These are phyloP conservation scores for Nannobrachium achirus DNA, from an alignment of 2,113 vertebrate genomes.

Conservation along the genomic window DNA sequence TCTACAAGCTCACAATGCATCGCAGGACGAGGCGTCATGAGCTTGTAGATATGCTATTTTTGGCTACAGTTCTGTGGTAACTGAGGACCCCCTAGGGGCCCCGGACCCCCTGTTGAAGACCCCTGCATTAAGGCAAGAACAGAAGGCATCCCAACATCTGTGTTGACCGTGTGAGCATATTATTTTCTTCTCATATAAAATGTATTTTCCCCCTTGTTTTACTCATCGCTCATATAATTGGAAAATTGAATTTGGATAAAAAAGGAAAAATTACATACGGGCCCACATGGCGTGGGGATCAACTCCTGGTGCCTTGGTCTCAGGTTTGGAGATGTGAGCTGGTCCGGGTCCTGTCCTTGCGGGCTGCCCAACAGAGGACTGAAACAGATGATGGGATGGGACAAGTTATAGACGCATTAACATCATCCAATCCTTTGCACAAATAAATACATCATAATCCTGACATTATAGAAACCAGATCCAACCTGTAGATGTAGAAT, in stretches of 20 bases:
- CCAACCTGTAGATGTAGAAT: too few species aligned
- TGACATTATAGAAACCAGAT: too few species aligned
- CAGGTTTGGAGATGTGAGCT: conserved; percentile 76
- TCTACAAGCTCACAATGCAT: too few species aligned
- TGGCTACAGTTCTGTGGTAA: too few species aligned
- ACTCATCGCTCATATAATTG: background rate
- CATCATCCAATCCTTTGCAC: too few species aligned
- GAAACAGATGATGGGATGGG: background rate
- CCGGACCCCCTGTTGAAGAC: too few species aligned
- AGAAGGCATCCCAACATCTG: too few species aligned
- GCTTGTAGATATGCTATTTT: too few species aligned
- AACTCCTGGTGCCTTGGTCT: conserved; percentile 83
- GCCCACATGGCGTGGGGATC: conserved; percentile 86
- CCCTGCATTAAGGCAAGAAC: too few species aligned
- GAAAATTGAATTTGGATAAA: background rate
- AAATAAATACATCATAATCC: too few species aligned
- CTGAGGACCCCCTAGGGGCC: too few species aligned
- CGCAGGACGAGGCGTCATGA: too few species aligned
- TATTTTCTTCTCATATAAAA: background rate
- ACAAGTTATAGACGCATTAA: background rate
- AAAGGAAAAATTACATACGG: conserved; percentile 63
- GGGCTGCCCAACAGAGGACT: conserved; percentile 64
- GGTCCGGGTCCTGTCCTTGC: conserved; percentile 30
- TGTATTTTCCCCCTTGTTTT: background rate
- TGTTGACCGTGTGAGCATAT: background rate